A percentile compares a stretch with the other conserved stretches of the same genome.
Evolutionary conservation across 2,797 vertebrate genomes (phyloP).

Genomic region (Parauchenoglanis punctatus): DNA sequence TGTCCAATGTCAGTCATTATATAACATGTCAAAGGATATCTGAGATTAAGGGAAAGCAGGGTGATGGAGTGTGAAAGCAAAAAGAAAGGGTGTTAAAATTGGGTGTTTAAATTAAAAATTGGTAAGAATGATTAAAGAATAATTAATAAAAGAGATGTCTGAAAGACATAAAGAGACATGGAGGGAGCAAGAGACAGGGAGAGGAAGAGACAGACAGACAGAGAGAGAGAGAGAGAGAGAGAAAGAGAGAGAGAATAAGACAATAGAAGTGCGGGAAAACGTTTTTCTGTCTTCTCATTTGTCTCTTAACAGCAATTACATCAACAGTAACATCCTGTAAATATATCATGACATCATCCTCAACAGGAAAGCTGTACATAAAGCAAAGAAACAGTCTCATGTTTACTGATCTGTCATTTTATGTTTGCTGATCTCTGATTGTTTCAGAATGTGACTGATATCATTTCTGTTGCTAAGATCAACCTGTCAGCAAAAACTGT

Average conservation of each 20-base stretch:
- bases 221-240: background rate
- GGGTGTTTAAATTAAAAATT: background rate
- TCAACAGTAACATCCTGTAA: conserved; percentile 62
- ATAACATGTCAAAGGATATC: conserved; percentile 62
- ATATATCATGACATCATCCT: conserved; percentile 54
- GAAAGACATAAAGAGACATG: conserved; percentile 6
- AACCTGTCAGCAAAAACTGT: conserved; percentile 22
- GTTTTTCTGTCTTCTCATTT: conserved; percentile 35
- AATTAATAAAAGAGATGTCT: background rate
- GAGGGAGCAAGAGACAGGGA: background rate
- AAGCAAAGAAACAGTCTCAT: conserved; percentile 60
- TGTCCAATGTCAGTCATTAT: conserved; percentile 15
- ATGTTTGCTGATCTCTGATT: conserved; percentile 67
- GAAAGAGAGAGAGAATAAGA: conserved; percentile 22
- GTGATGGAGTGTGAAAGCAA: conserved; percentile 50
- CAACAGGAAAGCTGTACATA: conserved; percentile 64
- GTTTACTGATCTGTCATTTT: conserved; percentile 42
- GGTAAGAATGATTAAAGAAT: conserved; percentile 3
- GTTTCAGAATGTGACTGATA: conserved; percentile 56
- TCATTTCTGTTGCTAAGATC: conserved; percentile 48
- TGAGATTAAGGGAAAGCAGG: conserved; percentile 47
- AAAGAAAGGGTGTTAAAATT: conserved; percentile 14
- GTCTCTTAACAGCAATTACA: conserved; percentile 42
- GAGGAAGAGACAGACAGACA: background rate
- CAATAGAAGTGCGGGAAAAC: conserved; percentile 51